Evolutionary conservation across 2,113 vertebrate species (phyloP).

Genomic region (Scortum barcoo): DNA sequence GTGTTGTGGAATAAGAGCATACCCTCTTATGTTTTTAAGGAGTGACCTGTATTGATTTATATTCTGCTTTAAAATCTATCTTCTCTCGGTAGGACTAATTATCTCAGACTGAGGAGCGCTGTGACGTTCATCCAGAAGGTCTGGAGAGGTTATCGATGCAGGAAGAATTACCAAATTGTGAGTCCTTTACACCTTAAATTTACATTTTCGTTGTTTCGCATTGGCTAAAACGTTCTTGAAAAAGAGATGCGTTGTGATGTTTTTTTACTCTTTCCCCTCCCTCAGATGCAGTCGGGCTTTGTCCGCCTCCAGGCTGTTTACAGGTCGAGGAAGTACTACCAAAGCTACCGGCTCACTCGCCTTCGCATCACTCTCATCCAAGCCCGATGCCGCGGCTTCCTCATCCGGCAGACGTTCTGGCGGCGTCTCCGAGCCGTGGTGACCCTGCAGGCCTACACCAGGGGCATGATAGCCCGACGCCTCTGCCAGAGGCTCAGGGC

Average conservation of each 20-base stretch:
- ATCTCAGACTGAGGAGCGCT: conserved; percentile 90
- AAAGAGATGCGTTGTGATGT: background rate
- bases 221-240: background rate
- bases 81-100: conserved; percentile 86
- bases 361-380: conserved; percentile 88
- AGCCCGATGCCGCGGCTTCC: conserved; percentile 90
- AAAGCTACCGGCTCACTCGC: conserved; percentile 89
- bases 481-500: conserved; percentile 91
- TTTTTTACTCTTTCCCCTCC: background rate
- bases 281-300: conserved; percentile 94
- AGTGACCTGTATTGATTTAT: background rate
- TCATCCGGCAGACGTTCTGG: conserved; percentile 90
- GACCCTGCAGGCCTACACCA: conserved; percentile 92
- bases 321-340: conserved; percentile 89
- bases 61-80: background rate
- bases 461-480: conserved; percentile 95
- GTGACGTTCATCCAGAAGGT: conserved; percentile 92
- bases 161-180: conserved; percentile 91
- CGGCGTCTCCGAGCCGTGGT: conserved; percentile 93
- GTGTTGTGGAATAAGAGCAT: background rate
- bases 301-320: conserved; percentile 93
- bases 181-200: conserved; percentile 25
- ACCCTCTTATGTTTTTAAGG: background rate
- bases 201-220: background rate
- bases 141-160: conserved; percentile 93